phyloP scores from a whole-genome alignment of 2,888 invertebrate genomes.

The Diarsia dahlii region DNA sequence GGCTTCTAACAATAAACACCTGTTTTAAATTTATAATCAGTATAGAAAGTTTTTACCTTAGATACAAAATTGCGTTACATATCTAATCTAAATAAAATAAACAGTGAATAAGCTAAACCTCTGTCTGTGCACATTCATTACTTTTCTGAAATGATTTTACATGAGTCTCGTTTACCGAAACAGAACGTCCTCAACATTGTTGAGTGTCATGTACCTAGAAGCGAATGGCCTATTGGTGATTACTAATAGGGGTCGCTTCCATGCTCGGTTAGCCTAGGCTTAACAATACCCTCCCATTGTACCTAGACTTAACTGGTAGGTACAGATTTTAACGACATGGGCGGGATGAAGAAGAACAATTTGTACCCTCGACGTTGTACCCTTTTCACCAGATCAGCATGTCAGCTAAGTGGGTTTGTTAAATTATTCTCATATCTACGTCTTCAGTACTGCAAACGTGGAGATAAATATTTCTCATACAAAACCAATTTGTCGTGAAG shows the following conservation, averaged over 20 bases:
- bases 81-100: conserved; percentile 14
- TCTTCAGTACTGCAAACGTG: conserved; percentile 48
- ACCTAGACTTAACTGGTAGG: conserved; percentile 12
- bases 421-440: conserved; percentile 43
- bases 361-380: conserved; percentile 13
- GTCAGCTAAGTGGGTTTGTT: conserved; percentile 29
- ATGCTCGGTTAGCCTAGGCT: not conserved
- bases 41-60: not conserved
- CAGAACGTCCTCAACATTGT: conserved; percentile 9
- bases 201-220: conserved; percentile 18
- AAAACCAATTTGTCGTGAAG: conserved; percentile 78
- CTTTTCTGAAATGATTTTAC: not conserved
- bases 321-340: conserved; percentile 43
- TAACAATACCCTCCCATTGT: conserved; percentile 18
- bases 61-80: not conserved
- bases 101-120: not conserved
- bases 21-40: conserved; percentile 18
- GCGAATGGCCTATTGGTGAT: conserved; percentile 27
- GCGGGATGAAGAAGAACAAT: conserved; percentile 20
- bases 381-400: conserved; percentile 35
- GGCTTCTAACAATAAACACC: conserved; percentile 30
- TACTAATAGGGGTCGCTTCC: conserved; percentile 27
- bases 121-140: not conserved
- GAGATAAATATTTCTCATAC: conserved; percentile 65
- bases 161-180: not conserved